phyloP scores from a whole-genome alignment of 1,140 invertebrate genomes.

The Theocolax elegans region DNA sequence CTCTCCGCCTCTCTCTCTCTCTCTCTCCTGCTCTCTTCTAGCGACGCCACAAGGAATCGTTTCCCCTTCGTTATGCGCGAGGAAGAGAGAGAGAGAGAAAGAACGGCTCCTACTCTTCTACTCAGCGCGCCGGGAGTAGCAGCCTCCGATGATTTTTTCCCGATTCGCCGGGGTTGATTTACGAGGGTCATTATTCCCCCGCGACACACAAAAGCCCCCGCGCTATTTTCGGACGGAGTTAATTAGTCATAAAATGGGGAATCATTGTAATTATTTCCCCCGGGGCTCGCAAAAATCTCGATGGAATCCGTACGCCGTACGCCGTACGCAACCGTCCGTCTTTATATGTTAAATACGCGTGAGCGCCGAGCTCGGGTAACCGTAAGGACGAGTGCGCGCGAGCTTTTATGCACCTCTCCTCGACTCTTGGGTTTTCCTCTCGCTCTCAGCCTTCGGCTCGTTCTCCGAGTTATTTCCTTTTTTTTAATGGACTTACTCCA shows the following conservation, averaged over 20 bases:
- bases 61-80: too few relatives aligned
- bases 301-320: too few relatives aligned
- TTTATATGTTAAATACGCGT: too few relatives aligned
- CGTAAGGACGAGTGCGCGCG: too few relatives aligned
- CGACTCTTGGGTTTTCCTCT: too few relatives aligned
- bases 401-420: too few relatives aligned
- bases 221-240: conserved; percentile 14
- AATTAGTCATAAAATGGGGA: conserved; percentile 23
- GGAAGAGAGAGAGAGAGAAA: conserved; percentile 17
- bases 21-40: conserved; percentile 1
- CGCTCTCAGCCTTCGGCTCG: not conserved
- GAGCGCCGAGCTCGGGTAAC: too few relatives aligned
- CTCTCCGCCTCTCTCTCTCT: conserved; percentile 10
- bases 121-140: too few relatives aligned
- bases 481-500: conserved; percentile 2
- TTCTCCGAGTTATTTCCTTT: not conserved
- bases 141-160: conserved; percentile 14
- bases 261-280: conserved; percentile 19
- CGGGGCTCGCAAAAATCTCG: too few relatives aligned
- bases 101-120: conserved; percentile 1
- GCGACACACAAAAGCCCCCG: not conserved
- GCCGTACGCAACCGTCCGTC: too few relatives aligned
- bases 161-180: conserved; percentile 16
- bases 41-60: conserved; percentile 41
- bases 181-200: conserved; percentile 21